Base-by-base conservation (phyloP, 2,797 vertebrate species). In the Nannoperca australis region DNA sequence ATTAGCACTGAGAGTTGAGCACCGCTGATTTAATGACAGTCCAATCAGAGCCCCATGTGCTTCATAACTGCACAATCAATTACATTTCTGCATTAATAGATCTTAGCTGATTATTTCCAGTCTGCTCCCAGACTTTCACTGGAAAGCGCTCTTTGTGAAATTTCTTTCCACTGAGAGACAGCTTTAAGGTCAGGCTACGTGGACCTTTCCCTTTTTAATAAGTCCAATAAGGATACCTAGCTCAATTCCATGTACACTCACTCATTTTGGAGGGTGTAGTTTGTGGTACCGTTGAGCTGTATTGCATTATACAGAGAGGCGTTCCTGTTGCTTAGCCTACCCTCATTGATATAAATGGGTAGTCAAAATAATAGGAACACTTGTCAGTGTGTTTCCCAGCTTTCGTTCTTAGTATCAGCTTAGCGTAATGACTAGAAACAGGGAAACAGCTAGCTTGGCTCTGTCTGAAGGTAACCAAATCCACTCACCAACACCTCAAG, bases 71-170 rank as follows among this genome's bases (percentile, higher is more conserved):
- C 61, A 54, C 73, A 58, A 72, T 83, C 72, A 76, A 64, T 82
- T 69, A 56, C 65, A 78, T 82, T 54, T 80, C 72, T 71, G 49
- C 56, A 42, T 75, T 77, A 81, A 75, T 45, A 76, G 70, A 83
- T 85, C 59, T 74, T 8, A 18, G 24, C 42, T 66, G 44, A 81
- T 81, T 64, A 70, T 80, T 82, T 65, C 56, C 38, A 34, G 53
- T 64, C 49, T 38, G 54, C 53, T 68, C n/a, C 9, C 17, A 78
- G 22, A 64, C 32, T 44, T 71, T 82, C 66, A 66, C 64, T 59
- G 54, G 47, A 61, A 45, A 78, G 20, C 13, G n/a, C 45, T 32
- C 34, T 69, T 8, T 66, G 20, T 62, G n/a, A 44, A 55, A 76
- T 78, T 18, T 20, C 76, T 70, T 82, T 22, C 47, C 24, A 22